Base-by-base conservation (phyloP, 2,888 invertebrate genomes). In the Trissonchulus sp. region DNA sequence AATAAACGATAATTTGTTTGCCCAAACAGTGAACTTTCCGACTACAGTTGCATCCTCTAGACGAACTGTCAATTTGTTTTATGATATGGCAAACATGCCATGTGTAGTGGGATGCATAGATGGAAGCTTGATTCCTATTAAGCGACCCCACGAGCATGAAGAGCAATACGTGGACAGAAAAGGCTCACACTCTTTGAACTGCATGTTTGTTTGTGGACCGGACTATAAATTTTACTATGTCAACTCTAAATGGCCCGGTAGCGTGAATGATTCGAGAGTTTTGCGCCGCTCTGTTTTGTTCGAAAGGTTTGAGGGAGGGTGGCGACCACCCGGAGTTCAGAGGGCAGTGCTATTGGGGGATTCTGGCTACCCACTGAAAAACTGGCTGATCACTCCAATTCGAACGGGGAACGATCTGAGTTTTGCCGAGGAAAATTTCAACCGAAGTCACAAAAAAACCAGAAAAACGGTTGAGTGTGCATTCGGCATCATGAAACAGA, bases 201-300 rank as follows among this genome's bases (percentile, higher is more conserved):
- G 2, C 8, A 75, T 75, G 73, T 30, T 76, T 18, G 76, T 75
- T 62, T 75, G 73, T 33, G 63, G 76, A 1, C 76, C 76, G 23
- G 65, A 63, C 33, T 38, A 35, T 33, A 73, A 73, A 60, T 73
- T 73, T 63, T 73, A 31, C 33, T 73, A 73, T 62, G 35, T 63
- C 30, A 69, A 33, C 65, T 74, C 71, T 3, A 76, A 36, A 38
- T 76, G 72, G 68, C 76, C 76, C 3, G 76, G 76, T 3, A 63
- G 63, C n/a, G 76, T 76, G 3, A 36, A 77, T n/a, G 76, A 76
- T 68, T 68, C 76, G 15, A n/a, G 76, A 36, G 76, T 76, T n/a
- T 72, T 76, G 23, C 30, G 76, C n/a, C n/a, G 28, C 23, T 60
- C 62, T 33, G 18, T 23, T 73, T 63, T 76, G 33, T n/a, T 28